A percentile compares a stretch with the other conserved stretches of the same genome.
Conservation (phyloP, 2,888 invertebrate species). For the Mechanitis messenoides region DNA sequence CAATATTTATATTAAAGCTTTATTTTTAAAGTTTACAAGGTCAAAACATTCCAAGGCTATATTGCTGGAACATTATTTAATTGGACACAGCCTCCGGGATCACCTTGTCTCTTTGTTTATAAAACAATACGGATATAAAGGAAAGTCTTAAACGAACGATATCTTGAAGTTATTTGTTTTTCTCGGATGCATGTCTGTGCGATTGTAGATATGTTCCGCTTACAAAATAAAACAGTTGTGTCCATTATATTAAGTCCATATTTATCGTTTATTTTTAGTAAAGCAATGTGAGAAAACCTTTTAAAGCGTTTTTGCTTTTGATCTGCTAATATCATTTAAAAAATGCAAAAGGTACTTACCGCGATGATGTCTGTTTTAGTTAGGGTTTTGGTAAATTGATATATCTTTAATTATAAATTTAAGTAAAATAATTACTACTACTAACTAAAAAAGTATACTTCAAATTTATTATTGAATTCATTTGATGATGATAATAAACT, state of each 20-base stretch:
- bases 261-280: neutral
- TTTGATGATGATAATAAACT: too few species aligned
- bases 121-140: conserved; percentile 31
- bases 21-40: neutral
- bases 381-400: too few species aligned
- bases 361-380: too few species aligned
- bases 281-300: too few species aligned
- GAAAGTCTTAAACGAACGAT: conserved; percentile 30
- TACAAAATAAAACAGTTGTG: conserved; percentile 5
- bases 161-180: conserved; percentile 42
- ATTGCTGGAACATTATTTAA: conserved; percentile 22
- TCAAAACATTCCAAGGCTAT: conserved; percentile 8
- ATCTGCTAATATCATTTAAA: too few species aligned
- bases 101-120: conserved; percentile 32
- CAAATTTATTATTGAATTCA: too few species aligned
- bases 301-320: too few species aligned
- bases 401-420: too few species aligned
- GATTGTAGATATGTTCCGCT: conserved; percentile 39
- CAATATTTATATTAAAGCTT: too few species aligned
- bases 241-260: neutral
- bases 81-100: conserved; percentile 25
- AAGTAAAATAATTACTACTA: too few species aligned
- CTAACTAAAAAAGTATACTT: too few species aligned
- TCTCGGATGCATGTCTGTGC: conserved; percentile 30
- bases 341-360: too few species aligned